Percentiles rank a stretch among this genome's conserved stretches.
These are phyloP conservation scores for Lichenostomus cassidix DNA, from an alignment of 2,113 vertebrate species.

Conservation along the genomic window DNA sequence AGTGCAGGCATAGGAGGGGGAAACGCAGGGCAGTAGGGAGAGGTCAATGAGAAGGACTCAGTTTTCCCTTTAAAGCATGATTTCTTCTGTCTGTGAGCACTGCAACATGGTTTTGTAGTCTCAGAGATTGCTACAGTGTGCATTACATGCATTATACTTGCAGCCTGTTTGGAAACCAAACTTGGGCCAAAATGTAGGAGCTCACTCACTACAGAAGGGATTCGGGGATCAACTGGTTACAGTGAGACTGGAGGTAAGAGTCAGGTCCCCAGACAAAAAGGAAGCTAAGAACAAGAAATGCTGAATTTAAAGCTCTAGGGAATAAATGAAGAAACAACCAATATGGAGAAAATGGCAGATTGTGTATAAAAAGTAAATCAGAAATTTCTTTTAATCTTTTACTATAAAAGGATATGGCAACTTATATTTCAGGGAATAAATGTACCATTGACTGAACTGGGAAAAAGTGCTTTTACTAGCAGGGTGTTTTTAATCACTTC, in stretches of 20 bases:
- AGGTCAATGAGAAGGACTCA: background rate
- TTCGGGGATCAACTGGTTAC: background rate
- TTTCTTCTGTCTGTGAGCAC: background rate
- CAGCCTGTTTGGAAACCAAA: background rate
- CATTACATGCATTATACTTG: fast-evolving
- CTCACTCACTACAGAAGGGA: background rate
- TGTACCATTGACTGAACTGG: background rate
- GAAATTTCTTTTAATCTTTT: background rate
- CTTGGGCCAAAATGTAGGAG: background rate
- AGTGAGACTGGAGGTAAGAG: background rate
- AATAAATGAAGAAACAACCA: background rate
- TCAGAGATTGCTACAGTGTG: background rate
- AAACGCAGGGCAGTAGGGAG: background rate
- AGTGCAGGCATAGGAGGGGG: background rate
- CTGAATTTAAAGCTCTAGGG: background rate
- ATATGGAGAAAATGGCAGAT: background rate
- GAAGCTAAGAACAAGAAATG: background rate
- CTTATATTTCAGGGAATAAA: background rate
- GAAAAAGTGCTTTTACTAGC: background rate
- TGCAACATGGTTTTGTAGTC: background rate
- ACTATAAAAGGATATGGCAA: background rate
- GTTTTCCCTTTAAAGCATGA: background rate
- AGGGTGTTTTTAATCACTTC: background rate
- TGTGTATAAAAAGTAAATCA: background rate
- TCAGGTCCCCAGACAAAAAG: background rate